phyloP scores from a whole-genome alignment of 2,113 vertebrate species.

The Hemiscyllium ocellatum region DNA sequence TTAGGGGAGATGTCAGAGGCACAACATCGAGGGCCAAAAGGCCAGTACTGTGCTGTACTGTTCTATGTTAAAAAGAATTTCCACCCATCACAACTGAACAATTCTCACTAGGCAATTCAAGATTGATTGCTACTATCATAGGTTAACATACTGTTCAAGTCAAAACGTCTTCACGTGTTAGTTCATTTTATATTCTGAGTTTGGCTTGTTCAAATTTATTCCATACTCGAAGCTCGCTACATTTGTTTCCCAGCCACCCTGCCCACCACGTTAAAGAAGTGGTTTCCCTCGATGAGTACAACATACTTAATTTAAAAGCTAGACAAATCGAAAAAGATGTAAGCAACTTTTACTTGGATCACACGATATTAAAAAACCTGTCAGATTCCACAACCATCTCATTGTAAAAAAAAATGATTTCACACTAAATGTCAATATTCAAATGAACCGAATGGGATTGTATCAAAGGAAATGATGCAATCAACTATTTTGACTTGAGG shows the following conservation, averaged over 20 bases:
- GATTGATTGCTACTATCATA: neutral
- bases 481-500: neutral
- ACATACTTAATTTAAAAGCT: neutral
- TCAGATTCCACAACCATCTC: neutral
- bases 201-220: neutral
- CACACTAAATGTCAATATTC: neutral
- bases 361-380: neutral
- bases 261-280: neutral
- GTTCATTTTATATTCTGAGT: neutral
- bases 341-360: neutral
- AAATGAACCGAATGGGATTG: neutral
- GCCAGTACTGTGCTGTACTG: no score
- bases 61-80: neutral
- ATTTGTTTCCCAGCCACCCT: neutral
- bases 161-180: neutral
- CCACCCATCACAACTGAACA: neutral
- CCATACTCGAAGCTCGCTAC: neutral
- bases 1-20: no score
- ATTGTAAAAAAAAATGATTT: neutral
- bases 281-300: neutral
- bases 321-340: neutral
- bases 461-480: no score
- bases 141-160: neutral
- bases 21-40: no score
- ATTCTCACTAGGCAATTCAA: neutral